phyloP scores from a whole-genome alignment of 2,113 vertebrate genomes.

The Pelvicachromis taeniatus region DNA sequence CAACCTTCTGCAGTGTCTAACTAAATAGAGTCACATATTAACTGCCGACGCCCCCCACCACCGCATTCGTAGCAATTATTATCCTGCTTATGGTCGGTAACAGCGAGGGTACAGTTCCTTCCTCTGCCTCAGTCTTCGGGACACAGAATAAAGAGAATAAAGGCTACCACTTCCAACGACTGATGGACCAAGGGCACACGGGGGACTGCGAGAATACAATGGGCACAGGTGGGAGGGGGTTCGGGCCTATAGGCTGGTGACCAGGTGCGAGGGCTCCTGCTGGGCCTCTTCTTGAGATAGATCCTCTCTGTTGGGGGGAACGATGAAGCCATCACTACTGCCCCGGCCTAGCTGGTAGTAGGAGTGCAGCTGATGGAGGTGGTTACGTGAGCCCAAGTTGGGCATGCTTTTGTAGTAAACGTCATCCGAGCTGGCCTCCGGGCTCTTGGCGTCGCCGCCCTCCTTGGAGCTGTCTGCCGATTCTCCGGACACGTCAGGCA shows the following conservation, averaged over 20 bases:
- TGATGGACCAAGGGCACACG: constrained; percentile 70
- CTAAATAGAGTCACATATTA: constrained; percentile 27
- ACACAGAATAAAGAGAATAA: constrained; percentile 79
- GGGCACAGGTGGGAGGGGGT: constrained; percentile 11
- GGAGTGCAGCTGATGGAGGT: constrained; percentile 91
- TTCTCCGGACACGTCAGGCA: constrained; percentile 68
- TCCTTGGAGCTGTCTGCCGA: constrained; percentile 58
- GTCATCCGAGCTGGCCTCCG: constrained; percentile 77
- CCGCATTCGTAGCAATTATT: neutral
- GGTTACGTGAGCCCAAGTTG: constrained; percentile 91
- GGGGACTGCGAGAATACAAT: neutral
- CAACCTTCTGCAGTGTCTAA: constrained; percentile 50
- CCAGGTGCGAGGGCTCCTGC: constrained; percentile 88
- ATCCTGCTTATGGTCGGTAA: constrained; percentile 54
- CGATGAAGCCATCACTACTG: constrained; percentile 96
- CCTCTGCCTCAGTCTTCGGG: constrained; percentile 50
- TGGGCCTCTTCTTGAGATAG: constrained; percentile 77
- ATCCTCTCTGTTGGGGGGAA: constrained; percentile 88
- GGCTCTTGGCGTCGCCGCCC: constrained; percentile 54
- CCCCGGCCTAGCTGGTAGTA: constrained; percentile 96
- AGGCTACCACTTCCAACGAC: constrained; percentile 80
- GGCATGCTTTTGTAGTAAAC: constrained; percentile 99
- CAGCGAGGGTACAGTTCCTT: constrained; percentile 61
- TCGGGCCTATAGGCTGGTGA: constrained; percentile 92
- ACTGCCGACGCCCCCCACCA: neutral